Percentiles rank a stretch among this genome's conserved stretches.
Conservation (phyloP, 2,797 vertebrate species). For the Halcyon badia region DNA sequence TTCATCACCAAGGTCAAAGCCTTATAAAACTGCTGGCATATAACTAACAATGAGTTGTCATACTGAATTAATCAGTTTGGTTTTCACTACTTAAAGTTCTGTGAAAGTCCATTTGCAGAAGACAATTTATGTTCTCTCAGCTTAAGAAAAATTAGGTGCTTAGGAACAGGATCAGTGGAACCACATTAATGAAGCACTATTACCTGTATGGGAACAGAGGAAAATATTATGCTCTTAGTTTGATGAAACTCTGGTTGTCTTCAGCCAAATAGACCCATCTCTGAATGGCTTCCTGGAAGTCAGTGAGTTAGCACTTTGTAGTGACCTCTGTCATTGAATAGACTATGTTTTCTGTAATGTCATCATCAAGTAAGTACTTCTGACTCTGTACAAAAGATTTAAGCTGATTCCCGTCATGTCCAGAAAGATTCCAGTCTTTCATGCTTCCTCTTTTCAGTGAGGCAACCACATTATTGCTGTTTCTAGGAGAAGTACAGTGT, state of each 20-base stretch:
- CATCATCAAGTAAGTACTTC: neutral
- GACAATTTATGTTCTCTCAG: conserved; percentile 5
- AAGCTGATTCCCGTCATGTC: neutral
- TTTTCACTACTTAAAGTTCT: neutral
- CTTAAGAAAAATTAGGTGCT: neutral
- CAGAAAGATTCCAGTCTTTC: neutral
- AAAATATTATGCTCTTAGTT: neutral
- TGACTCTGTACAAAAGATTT: neutral
- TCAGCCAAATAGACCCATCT: neutral
- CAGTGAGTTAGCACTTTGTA: neutral
- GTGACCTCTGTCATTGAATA: neutral
- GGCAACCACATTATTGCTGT: neutral
- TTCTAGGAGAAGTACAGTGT: neutral
- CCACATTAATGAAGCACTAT: neutral
- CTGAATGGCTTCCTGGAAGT: neutral
- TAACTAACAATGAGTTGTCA: neutral
- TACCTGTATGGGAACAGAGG: neutral
- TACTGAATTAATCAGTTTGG: neutral
- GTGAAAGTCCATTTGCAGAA: conserved; percentile 2
- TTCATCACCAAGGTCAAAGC: conserved; percentile 10
- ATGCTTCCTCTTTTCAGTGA: neutral
- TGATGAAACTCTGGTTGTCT: neutral
- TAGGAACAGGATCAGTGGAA: neutral
- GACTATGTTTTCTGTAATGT: neutral
- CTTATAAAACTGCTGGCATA: neutral